phyloP scores from a whole-genome alignment of 1,140 invertebrate genomes.

The Musca vetustissima region DNA sequence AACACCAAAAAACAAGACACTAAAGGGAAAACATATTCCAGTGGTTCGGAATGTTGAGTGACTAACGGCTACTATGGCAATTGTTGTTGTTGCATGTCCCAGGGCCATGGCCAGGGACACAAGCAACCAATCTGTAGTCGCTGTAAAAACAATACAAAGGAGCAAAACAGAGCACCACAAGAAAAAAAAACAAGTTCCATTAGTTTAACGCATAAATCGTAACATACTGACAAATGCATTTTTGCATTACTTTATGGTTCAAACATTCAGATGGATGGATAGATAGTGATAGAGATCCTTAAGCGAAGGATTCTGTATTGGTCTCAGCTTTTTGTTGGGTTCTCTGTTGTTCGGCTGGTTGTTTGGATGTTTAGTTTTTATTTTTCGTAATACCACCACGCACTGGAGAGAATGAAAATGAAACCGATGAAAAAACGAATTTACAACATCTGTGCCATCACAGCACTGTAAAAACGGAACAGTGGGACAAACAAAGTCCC shows the following conservation, averaged over 20 bases:
- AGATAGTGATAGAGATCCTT: constrained; percentile 1
- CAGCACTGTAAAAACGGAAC: too few species aligned
- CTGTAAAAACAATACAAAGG: too few species aligned
- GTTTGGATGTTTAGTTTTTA: background rate
- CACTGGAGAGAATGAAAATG: background rate
- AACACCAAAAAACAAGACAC: too few species aligned
- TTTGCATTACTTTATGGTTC: constrained; percentile 13
- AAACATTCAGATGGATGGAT: background rate
- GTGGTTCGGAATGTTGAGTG: too few species aligned
- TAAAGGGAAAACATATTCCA: too few species aligned
- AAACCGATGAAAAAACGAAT: background rate
- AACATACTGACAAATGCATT: constrained; percentile 18
- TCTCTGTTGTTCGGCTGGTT: background rate
- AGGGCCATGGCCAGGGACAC: too few species aligned
- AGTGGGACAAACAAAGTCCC: too few species aligned
- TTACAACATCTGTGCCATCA: constrained; percentile 2
- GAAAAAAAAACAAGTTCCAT: constrained; percentile 9
- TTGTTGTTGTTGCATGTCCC: too few species aligned
- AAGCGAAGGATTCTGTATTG: constrained; percentile 7
- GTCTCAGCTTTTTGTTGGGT: background rate
- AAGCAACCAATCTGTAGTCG: too few species aligned
- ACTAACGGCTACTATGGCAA: too few species aligned
- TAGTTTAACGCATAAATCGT: constrained; percentile 15
- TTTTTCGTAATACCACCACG: background rate
- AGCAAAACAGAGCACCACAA: too few species aligned